A percentile compares a stretch with the other conserved stretches of the same genome.
These are phyloP conservation scores for Campylomormyrus tamandua DNA, from an alignment of 2,113 vertebrate genomes.

Conservation along the genomic window DNA sequence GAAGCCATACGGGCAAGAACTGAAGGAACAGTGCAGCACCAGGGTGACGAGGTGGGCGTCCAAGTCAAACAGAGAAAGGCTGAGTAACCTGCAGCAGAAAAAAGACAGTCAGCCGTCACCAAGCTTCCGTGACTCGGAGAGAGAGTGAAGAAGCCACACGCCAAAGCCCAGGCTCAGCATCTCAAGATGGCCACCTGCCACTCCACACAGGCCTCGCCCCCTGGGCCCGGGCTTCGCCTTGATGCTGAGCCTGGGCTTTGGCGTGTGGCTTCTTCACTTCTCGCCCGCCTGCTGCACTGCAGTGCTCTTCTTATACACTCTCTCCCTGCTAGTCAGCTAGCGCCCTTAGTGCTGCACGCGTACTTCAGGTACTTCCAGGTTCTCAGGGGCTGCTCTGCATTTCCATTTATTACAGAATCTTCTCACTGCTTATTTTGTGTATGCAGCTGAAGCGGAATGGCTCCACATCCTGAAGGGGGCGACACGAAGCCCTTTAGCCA, in stretches of 20 bases:
- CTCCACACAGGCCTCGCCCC: too few relatives aligned
- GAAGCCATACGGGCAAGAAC: not conserved
- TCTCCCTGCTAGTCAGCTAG: not conserved
- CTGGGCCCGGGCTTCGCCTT: not conserved
- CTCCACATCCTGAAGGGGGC: not conserved
- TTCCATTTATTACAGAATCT: not conserved
- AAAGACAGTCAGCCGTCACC: not conserved
- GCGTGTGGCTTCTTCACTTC: not conserved
- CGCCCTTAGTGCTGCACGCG: not conserved
- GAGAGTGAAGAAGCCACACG: not conserved
- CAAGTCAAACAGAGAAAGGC: not conserved
- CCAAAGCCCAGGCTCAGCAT: not conserved
- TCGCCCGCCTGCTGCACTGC: too few relatives aligned
- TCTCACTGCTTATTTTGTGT: not conserved
- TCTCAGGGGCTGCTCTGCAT: not conserved
- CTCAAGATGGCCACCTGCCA: not conserved
- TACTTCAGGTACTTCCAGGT: not conserved
- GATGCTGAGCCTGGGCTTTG: not conserved
- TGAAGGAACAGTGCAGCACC: not conserved
- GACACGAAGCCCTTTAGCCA: conserved; percentile 4
- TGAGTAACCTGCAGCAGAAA: not conserved
- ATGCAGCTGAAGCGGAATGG: not conserved
- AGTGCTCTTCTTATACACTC: not conserved
- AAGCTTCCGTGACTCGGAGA: not conserved
- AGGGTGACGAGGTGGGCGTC: not conserved